Evolutionary conservation across 2,888 invertebrate species (phyloP).

Genomic region (Nowickia ferox): DNA sequence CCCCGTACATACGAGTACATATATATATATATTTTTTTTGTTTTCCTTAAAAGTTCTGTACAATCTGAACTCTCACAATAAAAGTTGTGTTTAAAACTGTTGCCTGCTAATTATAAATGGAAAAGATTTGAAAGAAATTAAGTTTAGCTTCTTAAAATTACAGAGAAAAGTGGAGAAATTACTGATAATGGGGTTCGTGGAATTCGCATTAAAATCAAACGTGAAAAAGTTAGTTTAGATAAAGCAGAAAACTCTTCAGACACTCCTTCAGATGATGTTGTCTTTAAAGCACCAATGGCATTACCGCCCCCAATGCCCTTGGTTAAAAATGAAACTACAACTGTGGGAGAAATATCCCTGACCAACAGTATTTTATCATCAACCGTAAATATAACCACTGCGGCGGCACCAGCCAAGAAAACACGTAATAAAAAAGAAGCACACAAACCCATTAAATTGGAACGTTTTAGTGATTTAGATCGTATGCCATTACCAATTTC

Average conservation of each 20-base stretch:
- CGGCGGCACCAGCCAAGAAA: constrained; percentile 73
- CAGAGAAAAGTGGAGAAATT: constrained; percentile 23
- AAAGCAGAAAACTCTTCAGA: constrained; percentile 7
- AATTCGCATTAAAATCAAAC: constrained; percentile 77
- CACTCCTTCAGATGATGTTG: not conserved
- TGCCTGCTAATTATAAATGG: no score
- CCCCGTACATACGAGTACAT: no score
- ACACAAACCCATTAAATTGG: constrained; percentile 80
- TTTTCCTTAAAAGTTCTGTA: not conserved
- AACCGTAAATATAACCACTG: constrained; percentile 50
- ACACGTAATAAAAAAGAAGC: constrained; percentile 76
- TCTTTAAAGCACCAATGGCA: constrained; percentile 44
- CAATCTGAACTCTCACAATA: no score
- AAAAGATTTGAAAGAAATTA: no score
- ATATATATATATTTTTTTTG: not conserved
- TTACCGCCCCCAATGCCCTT: constrained; percentile 28
- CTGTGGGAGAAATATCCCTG: constrained; percentile 66
- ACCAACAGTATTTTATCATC: constrained; percentile 66
- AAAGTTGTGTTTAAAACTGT: no score
- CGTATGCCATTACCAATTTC: constrained; percentile 74
- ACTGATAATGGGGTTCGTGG: constrained; percentile 50
- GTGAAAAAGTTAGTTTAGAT: constrained; percentile 76
- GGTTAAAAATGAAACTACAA: constrained; percentile 60
- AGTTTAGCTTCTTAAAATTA: not conserved
- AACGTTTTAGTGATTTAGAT: constrained; percentile 79